A percentile compares a stretch with the other conserved stretches of the same genome.
Conservation (phyloP, 2,888 invertebrate genomes). For the Philereme transversata region DNA sequence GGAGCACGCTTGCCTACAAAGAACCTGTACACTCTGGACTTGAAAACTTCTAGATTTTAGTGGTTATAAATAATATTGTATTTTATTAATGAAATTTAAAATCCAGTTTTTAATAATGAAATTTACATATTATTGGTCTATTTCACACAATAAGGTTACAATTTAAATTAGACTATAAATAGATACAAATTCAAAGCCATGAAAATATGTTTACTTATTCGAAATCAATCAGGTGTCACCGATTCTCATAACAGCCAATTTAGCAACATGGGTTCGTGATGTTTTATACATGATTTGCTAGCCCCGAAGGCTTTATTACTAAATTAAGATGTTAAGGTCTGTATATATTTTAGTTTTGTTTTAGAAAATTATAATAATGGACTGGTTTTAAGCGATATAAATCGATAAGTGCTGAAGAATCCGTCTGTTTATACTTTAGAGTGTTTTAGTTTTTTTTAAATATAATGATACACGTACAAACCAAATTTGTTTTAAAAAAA, state of each 20-base stretch:
- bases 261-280: constrained; percentile 22
- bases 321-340: constrained; percentile 42
- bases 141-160: constrained; percentile 12
- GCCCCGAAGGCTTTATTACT: constrained; percentile 40
- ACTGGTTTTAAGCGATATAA: constrained; percentile 23
- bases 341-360: constrained; percentile 28
- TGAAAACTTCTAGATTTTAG: too few relatives aligned
- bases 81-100: not conserved
- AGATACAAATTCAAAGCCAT: constrained; percentile 10
- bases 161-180: constrained; percentile 15
- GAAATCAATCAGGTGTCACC: constrained; percentile 27
- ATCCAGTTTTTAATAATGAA: not conserved
- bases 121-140: constrained; percentile 1
- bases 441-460: constrained; percentile 3
- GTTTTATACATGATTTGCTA: constrained; percentile 34
- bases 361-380: constrained; percentile 27
- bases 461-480: too few relatives aligned
- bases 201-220: constrained; percentile 22
- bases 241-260: constrained; percentile 30
- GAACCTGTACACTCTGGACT: too few relatives aligned
- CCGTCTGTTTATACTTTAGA: constrained; percentile 6
- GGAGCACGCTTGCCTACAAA: too few relatives aligned
- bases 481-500: too few relatives aligned
- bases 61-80: not conserved
- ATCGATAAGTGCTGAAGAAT: constrained; percentile 24